Conservation (phyloP, 2,797 vertebrate species). For the Clarias fuscus region DNA sequence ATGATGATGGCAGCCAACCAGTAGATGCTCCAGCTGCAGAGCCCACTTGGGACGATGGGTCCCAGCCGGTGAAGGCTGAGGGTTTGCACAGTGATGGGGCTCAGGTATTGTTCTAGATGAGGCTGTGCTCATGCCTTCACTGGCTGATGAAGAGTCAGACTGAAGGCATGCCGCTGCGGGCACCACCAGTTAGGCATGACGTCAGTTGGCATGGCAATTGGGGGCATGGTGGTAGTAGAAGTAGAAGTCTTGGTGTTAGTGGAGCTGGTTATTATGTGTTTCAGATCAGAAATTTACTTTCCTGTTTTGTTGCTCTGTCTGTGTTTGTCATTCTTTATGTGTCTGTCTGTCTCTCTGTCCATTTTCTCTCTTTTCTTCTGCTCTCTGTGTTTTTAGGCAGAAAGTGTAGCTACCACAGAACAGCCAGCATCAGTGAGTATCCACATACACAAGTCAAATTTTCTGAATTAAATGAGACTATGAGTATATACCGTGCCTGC, state of each 20-base stretch:
- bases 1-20: slow-evolving; percentile 65
- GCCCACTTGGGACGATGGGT: slow-evolving; percentile 66
- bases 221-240: slow-evolving; percentile 35
- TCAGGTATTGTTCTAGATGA: slow-evolving; percentile 56
- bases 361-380: slow-evolving; percentile 26
- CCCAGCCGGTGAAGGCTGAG: slow-evolving; percentile 55
- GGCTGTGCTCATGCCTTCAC: slow-evolving; percentile 45
- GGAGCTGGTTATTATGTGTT: slow-evolving; percentile 15
- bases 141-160: slow-evolving; percentile 43
- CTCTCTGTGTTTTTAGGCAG: slow-evolving; percentile 47
- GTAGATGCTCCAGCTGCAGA: slow-evolving; percentile 56
- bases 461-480: background rate
- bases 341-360: slow-evolving; percentile 18
- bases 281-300: slow-evolving; percentile 45
- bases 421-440: slow-evolving; percentile 42
- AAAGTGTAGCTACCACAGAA: slow-evolving; percentile 28
- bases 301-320: slow-evolving; percentile 31
- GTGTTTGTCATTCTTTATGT: slow-evolving; percentile 41
- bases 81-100: slow-evolving; percentile 55
- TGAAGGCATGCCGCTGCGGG: slow-evolving; percentile 37
- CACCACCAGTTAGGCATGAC: slow-evolving; percentile 50
- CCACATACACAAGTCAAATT: background rate
- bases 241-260: background rate
- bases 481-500: background rate
- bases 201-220: slow-evolving; percentile 51